A percentile compares a stretch with the other conserved stretches of the same genome.
Evolutionary conservation across 2,797 vertebrate genomes (phyloP).

Genomic region (Hyperoplus immaculatus): DNA sequence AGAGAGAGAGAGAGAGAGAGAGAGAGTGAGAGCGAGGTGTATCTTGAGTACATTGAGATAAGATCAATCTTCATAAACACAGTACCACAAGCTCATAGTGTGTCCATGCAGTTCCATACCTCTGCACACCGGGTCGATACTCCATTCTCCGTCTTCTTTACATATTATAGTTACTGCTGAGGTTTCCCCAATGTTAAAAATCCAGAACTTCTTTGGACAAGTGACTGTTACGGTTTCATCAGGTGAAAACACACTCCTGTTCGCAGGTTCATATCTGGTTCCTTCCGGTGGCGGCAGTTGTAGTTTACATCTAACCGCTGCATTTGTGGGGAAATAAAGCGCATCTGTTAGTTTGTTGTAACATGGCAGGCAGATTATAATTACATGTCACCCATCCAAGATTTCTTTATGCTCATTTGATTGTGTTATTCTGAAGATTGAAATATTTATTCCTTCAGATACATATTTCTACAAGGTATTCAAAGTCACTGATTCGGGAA

Average conservation of each 20-base stretch:
- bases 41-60: not conserved
- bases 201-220: constrained; percentile 4
- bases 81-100: not conserved
- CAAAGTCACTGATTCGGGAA: too few relatives aligned
- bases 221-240: constrained; percentile 17
- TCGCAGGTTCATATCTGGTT: not conserved
- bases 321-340: constrained; percentile 11
- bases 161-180: constrained; percentile 19
- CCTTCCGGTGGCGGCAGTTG: rapidly evolving
- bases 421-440: too few relatives aligned
- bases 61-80: not conserved
- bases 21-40: not conserved
- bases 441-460: too few relatives aligned
- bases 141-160: constrained; percentile 36
- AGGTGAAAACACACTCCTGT: constrained; percentile 44
- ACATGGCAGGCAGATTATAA: too few relatives aligned
- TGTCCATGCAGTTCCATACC: constrained; percentile 50
- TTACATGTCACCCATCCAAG: too few relatives aligned
- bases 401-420: too few relatives aligned
- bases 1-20: too few relatives aligned
- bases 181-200: rapidly evolving
- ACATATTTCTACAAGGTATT: too few relatives aligned
- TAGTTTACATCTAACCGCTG: constrained; percentile 67
- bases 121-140: constrained; percentile 20
- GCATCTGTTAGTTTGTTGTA: not conserved